Conservation (phyloP, 2,113 vertebrate genomes). For the Motacilla tschutschensis region DNA sequence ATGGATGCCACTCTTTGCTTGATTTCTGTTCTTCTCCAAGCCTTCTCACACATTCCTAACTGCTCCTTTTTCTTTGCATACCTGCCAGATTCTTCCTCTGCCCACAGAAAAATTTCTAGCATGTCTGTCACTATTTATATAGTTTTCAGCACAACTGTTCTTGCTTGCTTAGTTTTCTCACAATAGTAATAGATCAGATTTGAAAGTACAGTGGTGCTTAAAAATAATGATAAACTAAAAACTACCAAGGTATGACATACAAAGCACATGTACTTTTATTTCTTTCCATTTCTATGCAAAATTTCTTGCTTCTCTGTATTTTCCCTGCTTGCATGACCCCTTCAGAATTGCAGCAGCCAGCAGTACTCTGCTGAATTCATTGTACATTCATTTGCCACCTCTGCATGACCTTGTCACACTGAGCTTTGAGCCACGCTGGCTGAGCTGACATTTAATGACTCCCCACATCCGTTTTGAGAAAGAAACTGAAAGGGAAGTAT, state of each 20-base stretch:
- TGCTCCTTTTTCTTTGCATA: background rate
- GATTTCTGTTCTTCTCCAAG: background rate
- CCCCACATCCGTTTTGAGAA: background rate
- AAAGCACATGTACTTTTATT: background rate
- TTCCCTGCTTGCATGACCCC: background rate
- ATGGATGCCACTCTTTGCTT: background rate
- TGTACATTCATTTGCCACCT: background rate
- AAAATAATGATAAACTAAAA: background rate
- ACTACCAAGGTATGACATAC: background rate
- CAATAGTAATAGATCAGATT: background rate
- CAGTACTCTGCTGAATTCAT: background rate
- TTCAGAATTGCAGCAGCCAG: background rate
- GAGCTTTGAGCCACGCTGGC: background rate
- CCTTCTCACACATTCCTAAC: background rate
- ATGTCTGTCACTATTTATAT: slow-evolving; percentile 7
- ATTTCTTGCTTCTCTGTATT: background rate
- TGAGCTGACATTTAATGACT: background rate
- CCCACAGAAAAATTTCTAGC: slow-evolving; percentile 24
- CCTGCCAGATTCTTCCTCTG: slow-evolving; percentile 28
- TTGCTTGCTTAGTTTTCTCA: background rate
- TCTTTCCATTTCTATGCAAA: background rate
- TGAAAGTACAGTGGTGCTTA: background rate
- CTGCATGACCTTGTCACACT: background rate
- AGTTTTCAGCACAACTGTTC: slow-evolving; percentile 10
- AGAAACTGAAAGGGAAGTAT: background rate